Percentiles rank a stretch among this genome's conserved stretches.
These are phyloP conservation scores for Poecilia wingei DNA, from an alignment of 2,797 vertebrate genomes.

Conservation along the genomic window DNA sequence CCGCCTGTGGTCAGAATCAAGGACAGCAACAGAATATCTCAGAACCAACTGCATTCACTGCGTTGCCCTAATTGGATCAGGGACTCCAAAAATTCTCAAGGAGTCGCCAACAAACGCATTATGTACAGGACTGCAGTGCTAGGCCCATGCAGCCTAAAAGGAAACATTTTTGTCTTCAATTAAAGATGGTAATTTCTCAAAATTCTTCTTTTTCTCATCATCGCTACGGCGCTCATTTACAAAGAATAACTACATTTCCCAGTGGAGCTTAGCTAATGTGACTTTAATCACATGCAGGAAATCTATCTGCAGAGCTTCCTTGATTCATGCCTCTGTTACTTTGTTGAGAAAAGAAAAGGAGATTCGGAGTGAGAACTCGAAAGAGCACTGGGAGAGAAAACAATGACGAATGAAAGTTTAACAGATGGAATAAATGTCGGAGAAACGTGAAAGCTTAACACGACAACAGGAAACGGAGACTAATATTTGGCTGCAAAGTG, in stretches of 20 bases:
- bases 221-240: constrained; percentile 30
- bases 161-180: neutral
- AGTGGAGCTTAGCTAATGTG: constrained; percentile 61
- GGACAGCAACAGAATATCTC: neutral
- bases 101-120: neutral
- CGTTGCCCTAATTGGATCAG: neutral
- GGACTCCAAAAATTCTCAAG: neutral
- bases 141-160: constrained; percentile 2
- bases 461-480: neutral
- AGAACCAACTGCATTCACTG: neutral
- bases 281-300: constrained; percentile 68
- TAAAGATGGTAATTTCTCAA: constrained; percentile 23
- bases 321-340: constrained; percentile 31
- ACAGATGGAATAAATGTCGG: constrained; percentile 7
- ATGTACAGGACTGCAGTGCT: neutral
- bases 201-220: constrained; percentile 22
- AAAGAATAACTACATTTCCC: constrained; percentile 62
- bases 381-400: neutral
- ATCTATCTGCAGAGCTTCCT: constrained; percentile 54
- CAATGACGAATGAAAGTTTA: constrained; percentile 22
- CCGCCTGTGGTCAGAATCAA: neutral
- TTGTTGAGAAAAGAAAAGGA: constrained; percentile 28
- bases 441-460: neutral
- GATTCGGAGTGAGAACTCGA: constrained; percentile 15
- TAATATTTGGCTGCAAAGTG: neutral